Percentiles rank a stretch among this genome's conserved stretches.
These are phyloP conservation scores for Neotragus moschatus DNA, from an alignment of 2,113 vertebrate genomes.

Conservation along the genomic window DNA sequence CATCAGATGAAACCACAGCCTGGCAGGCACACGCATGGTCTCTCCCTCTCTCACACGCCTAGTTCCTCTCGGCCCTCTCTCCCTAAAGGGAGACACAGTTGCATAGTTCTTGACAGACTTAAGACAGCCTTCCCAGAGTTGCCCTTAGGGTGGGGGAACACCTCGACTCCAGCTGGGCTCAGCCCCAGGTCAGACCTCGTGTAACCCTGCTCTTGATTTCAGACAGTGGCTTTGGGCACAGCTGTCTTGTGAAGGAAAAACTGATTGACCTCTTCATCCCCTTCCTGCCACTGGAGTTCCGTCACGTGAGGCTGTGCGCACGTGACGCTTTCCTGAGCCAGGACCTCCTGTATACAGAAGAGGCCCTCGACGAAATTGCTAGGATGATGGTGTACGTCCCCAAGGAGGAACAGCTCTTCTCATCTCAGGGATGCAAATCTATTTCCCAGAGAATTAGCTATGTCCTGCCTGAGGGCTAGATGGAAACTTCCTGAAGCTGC, in stretches of 20 bases:
- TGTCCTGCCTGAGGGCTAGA: slow-evolving; percentile 85
- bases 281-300: slow-evolving; percentile 93
- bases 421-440: slow-evolving; percentile 96
- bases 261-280: slow-evolving; percentile 92
- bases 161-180: not conserved
- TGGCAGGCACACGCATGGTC: rapidly evolving
- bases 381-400: slow-evolving; percentile 92
- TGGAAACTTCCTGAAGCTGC: not conserved
- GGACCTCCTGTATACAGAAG: slow-evolving; percentile 84
- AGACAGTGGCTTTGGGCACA: slow-evolving; percentile 86
- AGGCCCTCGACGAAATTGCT: slow-evolving; percentile 87
- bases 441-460: slow-evolving; percentile 94
- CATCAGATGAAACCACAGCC: not conserved
- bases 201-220: slow-evolving; percentile 32
- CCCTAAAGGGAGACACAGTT: not conserved
- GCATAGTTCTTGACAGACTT: rapidly evolving
- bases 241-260: slow-evolving; percentile 86
- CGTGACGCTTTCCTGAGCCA: slow-evolving; percentile 87
- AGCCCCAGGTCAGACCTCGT: not conserved
- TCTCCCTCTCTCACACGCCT: rapidly evolving
- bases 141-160: not conserved
- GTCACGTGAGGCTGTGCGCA: slow-evolving; percentile 89
- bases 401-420: slow-evolving; percentile 92
- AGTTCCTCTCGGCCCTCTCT: rapidly evolving
- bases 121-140: not conserved